phyloP scores from a whole-genome alignment of 2,797 vertebrate genomes.

The Crocodylus rhombifer region DNA sequence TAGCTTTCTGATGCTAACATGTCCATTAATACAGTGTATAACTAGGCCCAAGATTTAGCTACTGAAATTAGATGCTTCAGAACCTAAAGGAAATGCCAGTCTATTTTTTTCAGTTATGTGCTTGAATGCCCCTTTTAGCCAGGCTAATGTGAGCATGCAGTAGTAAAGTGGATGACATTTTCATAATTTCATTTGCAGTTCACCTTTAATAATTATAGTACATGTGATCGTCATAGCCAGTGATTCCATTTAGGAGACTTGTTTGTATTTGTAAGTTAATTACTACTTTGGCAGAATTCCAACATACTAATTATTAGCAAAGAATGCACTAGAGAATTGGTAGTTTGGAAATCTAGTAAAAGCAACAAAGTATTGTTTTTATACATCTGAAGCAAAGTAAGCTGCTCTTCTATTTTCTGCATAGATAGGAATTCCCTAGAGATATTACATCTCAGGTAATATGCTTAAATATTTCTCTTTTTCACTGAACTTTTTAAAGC shows the following conservation, averaged over 20 bases:
- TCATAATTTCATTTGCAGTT: not conserved
- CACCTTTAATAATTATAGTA: not conserved
- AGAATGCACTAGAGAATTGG: not conserved
- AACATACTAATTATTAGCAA: not conserved
- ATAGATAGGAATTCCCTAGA: not conserved
- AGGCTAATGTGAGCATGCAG: rapidly evolving
- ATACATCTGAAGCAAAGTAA: not conserved
- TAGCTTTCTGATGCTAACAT: rapidly evolving
- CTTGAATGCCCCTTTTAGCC: rapidly evolving
- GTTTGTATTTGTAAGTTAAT: not conserved
- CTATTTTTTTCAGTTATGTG: not conserved
- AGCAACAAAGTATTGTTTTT: not conserved
- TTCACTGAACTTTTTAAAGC: rapidly evolving
- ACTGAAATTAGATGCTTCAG: not conserved
- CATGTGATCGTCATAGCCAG: not conserved
- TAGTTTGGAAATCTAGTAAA: not conserved
- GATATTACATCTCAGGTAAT: not conserved
- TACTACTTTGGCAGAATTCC: constrained; percentile 4
- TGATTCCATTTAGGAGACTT: constrained; percentile 1
- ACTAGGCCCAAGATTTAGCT: not conserved
- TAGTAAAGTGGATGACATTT: not conserved
- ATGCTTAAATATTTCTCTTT: not conserved
- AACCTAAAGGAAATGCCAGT: not conserved
- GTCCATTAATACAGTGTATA: not conserved
- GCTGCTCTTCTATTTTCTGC: not conserved